These are phyloP conservation scores for Eupithecia subfuscata DNA, from an alignment of 2,888 invertebrate species.

Conservation along the genomic window DNA sequence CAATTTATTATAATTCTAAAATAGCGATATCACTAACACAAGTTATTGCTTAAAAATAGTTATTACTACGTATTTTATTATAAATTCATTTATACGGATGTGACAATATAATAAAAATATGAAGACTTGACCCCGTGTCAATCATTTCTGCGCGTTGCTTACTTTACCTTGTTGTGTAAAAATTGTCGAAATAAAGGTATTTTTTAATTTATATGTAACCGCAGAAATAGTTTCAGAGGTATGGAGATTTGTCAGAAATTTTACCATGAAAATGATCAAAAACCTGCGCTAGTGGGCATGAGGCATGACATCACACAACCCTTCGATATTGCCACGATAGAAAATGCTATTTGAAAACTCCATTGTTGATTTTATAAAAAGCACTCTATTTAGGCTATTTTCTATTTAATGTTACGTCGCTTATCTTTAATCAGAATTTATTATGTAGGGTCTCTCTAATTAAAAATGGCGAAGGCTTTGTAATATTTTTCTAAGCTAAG, in stretches of 20 bases:
- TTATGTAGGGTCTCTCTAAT: slow-evolving; percentile 15
- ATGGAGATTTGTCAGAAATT: neutral
- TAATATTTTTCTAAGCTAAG: slow-evolving; percentile 11
- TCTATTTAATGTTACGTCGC: slow-evolving; percentile 3
- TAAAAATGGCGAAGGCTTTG: slow-evolving; percentile 12
- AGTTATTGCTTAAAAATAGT: slow-evolving; percentile 72
- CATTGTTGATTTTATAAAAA: neutral
- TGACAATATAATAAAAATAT: slow-evolving; percentile 37
- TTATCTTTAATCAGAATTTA: slow-evolving; percentile 8
- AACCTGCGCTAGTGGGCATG: neutral
- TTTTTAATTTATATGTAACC: neutral
- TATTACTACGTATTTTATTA: slow-evolving; percentile 64
- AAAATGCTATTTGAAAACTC: neutral
- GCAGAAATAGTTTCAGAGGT: neutral
- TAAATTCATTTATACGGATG: slow-evolving; percentile 79
- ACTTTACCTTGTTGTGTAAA: neutral
- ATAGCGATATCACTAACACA: slow-evolving; percentile 74
- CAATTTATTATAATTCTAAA: slow-evolving; percentile 36
- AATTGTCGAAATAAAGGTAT: neutral
- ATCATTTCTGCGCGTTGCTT: neutral
- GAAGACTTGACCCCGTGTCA: neutral
- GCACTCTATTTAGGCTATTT: neutral
- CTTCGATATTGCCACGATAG: neutral
- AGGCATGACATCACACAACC: neutral
- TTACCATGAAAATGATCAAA: neutral